A percentile compares a stretch with the other conserved stretches of the same genome.
Evolutionary conservation across 2,888 invertebrate species (phyloP).

Genomic region (Tetragonisca angustula): DNA sequence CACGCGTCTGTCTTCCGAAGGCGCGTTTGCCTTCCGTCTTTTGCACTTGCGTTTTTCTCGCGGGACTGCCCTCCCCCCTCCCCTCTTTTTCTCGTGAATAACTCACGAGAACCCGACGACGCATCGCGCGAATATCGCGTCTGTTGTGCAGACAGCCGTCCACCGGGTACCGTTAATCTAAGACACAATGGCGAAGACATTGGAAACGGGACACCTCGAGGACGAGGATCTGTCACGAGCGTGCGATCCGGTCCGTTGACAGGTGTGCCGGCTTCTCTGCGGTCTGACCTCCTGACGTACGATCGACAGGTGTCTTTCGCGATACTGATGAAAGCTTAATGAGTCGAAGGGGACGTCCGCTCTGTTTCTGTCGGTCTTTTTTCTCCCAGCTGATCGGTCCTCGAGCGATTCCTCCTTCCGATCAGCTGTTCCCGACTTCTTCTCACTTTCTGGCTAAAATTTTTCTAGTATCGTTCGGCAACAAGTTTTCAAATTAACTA

Average conservation of each 20-base stretch:
- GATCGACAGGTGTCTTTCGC: conserved; percentile 31
- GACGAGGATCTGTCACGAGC: conserved; percentile 18
- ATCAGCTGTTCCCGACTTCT: too few relatives aligned
- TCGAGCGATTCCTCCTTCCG: too few relatives aligned
- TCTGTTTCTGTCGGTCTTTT: neutral
- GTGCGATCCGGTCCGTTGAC: conserved; percentile 30
- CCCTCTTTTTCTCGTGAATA: neutral
- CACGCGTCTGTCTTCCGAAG: neutral
- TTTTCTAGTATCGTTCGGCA: too few relatives aligned
- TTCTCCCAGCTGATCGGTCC: neutral
- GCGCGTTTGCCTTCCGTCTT: neutral
- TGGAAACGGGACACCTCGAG: conserved; percentile 21
- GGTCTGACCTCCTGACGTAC: conserved; percentile 27
- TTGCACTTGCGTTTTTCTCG: neutral
- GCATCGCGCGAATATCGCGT: too few relatives aligned
- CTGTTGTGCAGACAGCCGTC: neutral
- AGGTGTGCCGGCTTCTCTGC: conserved; percentile 30
- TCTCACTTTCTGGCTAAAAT: too few relatives aligned
- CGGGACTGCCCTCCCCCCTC: neutral
- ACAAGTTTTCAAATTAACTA: too few relatives aligned
- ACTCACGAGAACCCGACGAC: too few relatives aligned
- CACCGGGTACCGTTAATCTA: conserved; percentile 76
- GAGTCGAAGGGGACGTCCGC: neutral
- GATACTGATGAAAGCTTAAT: too few relatives aligned
- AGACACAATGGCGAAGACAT: conserved; percentile 73